phyloP scores from a whole-genome alignment of 2,888 invertebrate genomes.

The Drosophila kuntzei region DNA sequence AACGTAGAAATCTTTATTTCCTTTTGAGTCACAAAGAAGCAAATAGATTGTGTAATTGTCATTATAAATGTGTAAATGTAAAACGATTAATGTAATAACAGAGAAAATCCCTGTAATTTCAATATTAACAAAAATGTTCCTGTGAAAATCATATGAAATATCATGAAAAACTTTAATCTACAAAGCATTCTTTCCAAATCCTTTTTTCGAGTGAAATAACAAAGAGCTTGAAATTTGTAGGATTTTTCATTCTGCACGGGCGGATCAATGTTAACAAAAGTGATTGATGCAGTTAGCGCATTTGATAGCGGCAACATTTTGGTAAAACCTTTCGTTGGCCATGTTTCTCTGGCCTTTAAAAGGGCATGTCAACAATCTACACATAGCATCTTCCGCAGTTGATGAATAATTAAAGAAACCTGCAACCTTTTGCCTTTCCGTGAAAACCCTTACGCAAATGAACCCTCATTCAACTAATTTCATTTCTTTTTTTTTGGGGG shows the following conservation, averaged over 20 bases:
- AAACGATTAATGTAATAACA: no score
- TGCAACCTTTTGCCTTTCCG: background rate
- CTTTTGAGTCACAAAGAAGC: no score
- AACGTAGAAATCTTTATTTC: no score
- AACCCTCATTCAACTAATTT: background rate
- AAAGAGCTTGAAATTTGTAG: no score
- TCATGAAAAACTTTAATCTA: background rate
- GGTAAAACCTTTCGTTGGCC: constrained; percentile 3
- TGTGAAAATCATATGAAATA: background rate
- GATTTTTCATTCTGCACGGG: background rate
- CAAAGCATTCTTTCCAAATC: background rate
- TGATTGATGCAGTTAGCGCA: constrained; percentile 20
- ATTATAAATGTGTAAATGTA: no score
- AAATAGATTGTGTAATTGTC: no score
- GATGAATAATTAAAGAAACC: constrained; percentile 18
- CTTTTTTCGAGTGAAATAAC: no score
- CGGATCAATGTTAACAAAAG: constrained; percentile 3
- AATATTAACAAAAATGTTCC: background rate
- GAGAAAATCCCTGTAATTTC: background rate
- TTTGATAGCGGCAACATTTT: background rate
- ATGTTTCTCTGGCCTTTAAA: background rate
- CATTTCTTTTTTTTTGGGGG: background rate
- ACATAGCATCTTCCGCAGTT: constrained; percentile 3
- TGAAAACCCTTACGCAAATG: background rate
- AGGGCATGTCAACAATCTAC: background rate